Evolutionary conservation across 2,888 invertebrate species (phyloP).

Genomic region (Hymenopus coronatus): DNA sequence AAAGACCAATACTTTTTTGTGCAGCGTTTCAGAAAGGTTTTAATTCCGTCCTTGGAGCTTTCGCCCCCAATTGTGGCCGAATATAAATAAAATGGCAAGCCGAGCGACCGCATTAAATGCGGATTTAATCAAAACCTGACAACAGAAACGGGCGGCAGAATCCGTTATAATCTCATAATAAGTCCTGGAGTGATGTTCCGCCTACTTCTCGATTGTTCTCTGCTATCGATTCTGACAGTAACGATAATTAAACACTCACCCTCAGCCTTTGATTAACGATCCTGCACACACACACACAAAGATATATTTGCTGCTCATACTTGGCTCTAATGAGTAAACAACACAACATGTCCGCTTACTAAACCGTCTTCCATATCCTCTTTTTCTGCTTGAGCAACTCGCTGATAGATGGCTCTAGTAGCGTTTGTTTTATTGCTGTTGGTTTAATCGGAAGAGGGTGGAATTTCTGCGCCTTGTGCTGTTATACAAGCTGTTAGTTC

Average conservation of each 20-base stretch:
- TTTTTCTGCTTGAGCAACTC: no score
- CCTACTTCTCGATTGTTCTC: not conserved
- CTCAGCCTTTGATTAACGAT: constrained; percentile 1
- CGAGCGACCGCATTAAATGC: not conserved
- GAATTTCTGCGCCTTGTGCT: no score
- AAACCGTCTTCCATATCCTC: no score
- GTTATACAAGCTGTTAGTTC: no score
- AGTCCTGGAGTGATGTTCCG: not conserved
- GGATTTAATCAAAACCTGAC: not conserved
- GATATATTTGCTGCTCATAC: not conserved
- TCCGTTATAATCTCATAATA: not conserved
- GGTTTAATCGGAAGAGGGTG: no score
- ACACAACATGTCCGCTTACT: not conserved
- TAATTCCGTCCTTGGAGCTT: not conserved
- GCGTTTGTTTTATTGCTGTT: no score
- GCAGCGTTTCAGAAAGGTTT: not conserved
- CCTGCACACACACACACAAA: not conserved
- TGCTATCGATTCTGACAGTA: not conserved
- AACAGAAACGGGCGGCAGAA: not conserved
- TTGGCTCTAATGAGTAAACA: not conserved
- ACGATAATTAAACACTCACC: not conserved
- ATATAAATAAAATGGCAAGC: not conserved
- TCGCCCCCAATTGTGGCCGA: not conserved
- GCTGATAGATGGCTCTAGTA: no score
- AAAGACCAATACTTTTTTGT: not conserved